These are phyloP conservation scores for Agonum fuliginosum DNA, from an alignment of 2,888 invertebrate genomes.

Conservation along the genomic window DNA sequence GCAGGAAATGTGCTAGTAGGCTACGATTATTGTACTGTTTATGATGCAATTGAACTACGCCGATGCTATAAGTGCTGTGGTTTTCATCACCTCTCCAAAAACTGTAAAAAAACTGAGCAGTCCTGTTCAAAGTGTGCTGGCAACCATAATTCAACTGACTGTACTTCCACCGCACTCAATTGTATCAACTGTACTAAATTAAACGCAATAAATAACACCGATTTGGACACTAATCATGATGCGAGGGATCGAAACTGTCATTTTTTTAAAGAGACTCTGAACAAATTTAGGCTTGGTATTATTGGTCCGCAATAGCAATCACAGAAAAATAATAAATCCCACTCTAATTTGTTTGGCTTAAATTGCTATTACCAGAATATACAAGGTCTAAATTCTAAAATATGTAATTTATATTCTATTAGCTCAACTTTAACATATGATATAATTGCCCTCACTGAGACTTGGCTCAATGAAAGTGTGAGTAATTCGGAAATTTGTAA, in stretches of 20 bases:
- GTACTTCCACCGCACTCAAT: neutral
- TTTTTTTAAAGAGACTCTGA: neutral
- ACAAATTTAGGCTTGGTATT: no score
- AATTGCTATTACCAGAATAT: no score
- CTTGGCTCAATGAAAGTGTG: no score
- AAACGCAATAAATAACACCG: neutral
- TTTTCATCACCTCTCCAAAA: neutral
- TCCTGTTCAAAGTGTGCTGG: neutral
- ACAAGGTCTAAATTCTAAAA: no score
- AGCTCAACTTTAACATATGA: no score
- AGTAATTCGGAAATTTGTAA: no score
- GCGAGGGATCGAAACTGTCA: neutral
- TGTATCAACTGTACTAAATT: neutral
- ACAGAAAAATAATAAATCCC: no score
- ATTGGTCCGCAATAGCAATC: no score
- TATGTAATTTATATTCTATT: no score
- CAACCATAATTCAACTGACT: neutral
- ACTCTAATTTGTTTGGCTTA: no score
- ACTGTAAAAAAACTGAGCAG: neutral
- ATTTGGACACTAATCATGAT: neutral
- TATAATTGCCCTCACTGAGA: no score
- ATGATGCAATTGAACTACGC: neutral
- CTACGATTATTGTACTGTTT: neutral
- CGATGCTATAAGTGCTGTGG: neutral
- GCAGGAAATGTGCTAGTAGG: neutral